Conservation (phyloP, 2,113 vertebrate species). For the Chloebia gouldiae region DNA sequence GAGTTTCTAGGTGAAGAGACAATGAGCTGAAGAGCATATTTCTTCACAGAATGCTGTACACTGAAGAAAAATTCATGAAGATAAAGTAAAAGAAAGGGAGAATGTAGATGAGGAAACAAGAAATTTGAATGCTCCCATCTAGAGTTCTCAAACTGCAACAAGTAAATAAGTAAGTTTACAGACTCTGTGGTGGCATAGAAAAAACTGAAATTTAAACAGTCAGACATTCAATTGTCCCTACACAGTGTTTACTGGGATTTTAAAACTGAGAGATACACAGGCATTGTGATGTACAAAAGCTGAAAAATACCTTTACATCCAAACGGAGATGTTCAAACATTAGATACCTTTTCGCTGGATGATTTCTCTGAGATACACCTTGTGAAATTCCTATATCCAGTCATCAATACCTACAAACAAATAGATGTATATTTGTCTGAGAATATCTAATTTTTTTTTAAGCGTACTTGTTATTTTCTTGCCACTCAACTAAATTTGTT, state of each 20-base stretch:
- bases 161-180: neutral
- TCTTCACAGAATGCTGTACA: too few species aligned
- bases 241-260: neutral
- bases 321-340: neutral
- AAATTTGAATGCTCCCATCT: neutral
- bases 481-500: neutral
- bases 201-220: neutral
- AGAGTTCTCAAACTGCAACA: neutral
- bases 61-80: neutral
- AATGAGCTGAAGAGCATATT: neutral
- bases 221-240: neutral
- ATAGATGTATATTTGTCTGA: neutral
- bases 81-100: neutral
- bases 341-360: neutral
- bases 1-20: neutral
- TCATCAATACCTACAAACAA: neutral
- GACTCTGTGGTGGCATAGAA: neutral
- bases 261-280: neutral
- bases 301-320: neutral
- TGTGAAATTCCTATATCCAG: neutral
- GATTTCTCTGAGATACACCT: neutral
- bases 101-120: neutral
- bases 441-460: neutral
- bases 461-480: neutral
- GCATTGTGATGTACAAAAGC: neutral